Conservation (phyloP, 2,797 vertebrate genomes). For the Mormyrops boulengeri region DNA sequence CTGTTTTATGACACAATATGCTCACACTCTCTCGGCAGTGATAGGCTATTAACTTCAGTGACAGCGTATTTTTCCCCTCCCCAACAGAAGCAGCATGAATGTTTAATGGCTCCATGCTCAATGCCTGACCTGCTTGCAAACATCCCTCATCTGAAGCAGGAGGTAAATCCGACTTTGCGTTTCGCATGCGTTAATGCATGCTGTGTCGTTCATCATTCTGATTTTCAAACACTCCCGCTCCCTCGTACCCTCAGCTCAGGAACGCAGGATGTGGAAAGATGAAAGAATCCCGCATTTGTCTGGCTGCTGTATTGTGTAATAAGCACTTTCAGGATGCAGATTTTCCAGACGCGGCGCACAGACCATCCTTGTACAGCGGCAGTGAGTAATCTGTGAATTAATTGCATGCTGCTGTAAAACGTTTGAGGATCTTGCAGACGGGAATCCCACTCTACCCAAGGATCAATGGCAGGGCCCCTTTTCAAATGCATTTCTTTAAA, state of each 20-base stretch:
- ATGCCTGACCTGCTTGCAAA: not conserved
- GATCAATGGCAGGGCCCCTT: not conserved
- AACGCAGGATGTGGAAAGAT: not conserved
- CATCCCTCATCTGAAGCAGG: not conserved
- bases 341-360: not conserved
- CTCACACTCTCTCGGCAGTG: not conserved
- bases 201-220: not conserved
- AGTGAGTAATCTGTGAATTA: not conserved
- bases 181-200: not conserved
- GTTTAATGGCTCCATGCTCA: not conserved
- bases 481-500: not conserved
- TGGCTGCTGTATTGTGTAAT: not conserved
- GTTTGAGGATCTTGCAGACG: not conserved
- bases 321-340: not conserved
- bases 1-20: constrained; percentile 4
- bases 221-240: not conserved
- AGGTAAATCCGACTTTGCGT: not conserved
- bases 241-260: not conserved
- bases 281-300: not conserved
- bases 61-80: not conserved
- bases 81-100: not conserved
- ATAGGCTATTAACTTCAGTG: constrained; percentile 17
- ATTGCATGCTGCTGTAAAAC: not conserved
- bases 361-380: not conserved
- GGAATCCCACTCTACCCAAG: not conserved